Base-by-base conservation (phyloP, 2,797 vertebrate genomes). In the Emydoidea blandingii region DNA sequence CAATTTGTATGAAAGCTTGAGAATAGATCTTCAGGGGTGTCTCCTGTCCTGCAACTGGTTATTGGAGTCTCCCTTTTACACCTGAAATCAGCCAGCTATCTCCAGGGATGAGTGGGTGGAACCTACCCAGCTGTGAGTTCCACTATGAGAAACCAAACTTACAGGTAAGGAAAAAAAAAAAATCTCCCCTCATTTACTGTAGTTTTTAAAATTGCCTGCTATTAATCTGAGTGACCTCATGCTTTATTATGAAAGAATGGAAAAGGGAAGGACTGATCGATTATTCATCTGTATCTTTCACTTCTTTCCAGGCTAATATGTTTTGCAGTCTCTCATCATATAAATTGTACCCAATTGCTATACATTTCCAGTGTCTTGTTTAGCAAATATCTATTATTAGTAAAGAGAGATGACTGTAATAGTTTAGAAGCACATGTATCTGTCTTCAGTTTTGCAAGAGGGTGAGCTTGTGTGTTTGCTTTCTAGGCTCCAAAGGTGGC, bases 401-500 rank as follows among this genome's bases (percentile, higher is more conserved):
- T 79, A 29, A 34, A 12, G 31, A 52, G 78, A 19, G 29, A 18
- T 52, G 16, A 34, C 29, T 79, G 44, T 18, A 50, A 52, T 34
- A 18, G 5, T 52, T 50, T 19, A 79, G 31, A 34, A 34, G 31
- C 78, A 79, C 18, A 12, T 50, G 16, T 50, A n/a, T 49, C 49
- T 52, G 29, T 79, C 18, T 79, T 31, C 29, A 31, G 50, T n/a
- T 79, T 50, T 79, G 9, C 47, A 31, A 50, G 78, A 79, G 9
- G 78, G 21, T 79, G 76, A 79, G 5, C 9, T 11, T 52, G 44
- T 87, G 21, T 90, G 16, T 41, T 68, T 59, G 96, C 83, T 81
- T 91, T 94, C 93, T 98, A 93, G 98, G 98, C 72, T 97, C 98
- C 31, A 98, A 98, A 97, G 98, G 95, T 9, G 96, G 97, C 41